Evolutionary conservation across 2,113 vertebrate genomes (phyloP).

Genomic region (Brevimyrus niger): DNA sequence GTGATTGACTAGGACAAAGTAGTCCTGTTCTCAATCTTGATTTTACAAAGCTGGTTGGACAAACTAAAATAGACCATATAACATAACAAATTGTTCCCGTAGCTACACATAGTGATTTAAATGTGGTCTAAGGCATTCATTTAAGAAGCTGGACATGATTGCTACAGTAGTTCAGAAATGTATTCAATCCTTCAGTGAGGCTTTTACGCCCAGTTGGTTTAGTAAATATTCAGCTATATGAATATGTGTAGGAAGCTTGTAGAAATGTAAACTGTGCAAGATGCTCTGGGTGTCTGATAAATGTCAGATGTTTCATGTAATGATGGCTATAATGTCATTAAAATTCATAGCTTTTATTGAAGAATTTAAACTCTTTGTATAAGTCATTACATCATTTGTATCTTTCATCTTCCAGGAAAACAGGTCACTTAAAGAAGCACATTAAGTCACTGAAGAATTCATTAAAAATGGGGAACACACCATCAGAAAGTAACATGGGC

Average conservation of each 20-base stretch:
- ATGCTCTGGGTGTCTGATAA: neutral
- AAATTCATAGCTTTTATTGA: neutral
- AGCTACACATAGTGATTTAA: too few species aligned
- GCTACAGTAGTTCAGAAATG: too few species aligned
- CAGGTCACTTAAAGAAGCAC: neutral
- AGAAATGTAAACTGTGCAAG: neutral
- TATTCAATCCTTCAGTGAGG: neutral
- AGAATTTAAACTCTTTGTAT: neutral
- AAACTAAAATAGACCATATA: too few species aligned
- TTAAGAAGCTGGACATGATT: too few species aligned
- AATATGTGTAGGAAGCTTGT: neutral
- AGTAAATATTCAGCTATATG: neutral
- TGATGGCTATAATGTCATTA: neutral
- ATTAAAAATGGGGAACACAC: slow-evolving; percentile 6
- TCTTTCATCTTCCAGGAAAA: neutral
- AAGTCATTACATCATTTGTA: neutral
- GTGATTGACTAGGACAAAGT: too few species aligned
- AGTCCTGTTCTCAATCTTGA: too few species aligned
- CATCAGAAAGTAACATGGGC: neutral
- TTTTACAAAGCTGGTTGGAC: too few species aligned
- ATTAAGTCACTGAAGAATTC: neutral
- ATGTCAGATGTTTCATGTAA: neutral
- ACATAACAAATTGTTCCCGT: too few species aligned
- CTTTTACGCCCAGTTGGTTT: neutral
- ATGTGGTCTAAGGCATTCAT: too few species aligned